A percentile compares a stretch with the other conserved stretches of the same genome.
Evolutionary conservation across 2,888 invertebrate genomes (phyloP).

Genomic region (Nomada fabriciana): DNA sequence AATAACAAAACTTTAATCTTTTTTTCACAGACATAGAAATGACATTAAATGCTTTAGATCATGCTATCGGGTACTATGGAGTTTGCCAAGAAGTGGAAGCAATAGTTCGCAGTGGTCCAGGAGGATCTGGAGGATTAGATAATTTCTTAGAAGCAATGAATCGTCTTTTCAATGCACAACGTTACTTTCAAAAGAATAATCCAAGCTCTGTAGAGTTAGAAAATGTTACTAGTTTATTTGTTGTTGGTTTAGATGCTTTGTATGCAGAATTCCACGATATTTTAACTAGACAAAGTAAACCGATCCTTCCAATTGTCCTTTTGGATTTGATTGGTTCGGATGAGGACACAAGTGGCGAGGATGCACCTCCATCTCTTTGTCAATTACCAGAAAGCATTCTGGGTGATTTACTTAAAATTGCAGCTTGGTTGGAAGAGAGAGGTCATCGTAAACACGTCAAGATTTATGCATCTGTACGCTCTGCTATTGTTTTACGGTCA

Average conservation of each 20-base stretch:
- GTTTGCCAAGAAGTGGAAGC: constrained; percentile 96
- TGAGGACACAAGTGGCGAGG: constrained; percentile 89
- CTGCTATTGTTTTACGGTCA: constrained; percentile 91
- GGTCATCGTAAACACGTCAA: constrained; percentile 90
- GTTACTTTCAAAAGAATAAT: constrained; percentile 96
- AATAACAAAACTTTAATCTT: neutral
- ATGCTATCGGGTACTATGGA: constrained; percentile 98
- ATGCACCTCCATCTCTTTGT: constrained; percentile 87
- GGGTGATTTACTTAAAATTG: constrained; percentile 91
- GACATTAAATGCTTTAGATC: constrained; percentile 94
- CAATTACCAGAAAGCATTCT: constrained; percentile 90
- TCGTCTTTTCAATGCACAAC: constrained; percentile 93
- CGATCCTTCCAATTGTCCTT: constrained; percentile 94
- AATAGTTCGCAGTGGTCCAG: constrained; percentile 93
- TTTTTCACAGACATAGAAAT: constrained; percentile 88
- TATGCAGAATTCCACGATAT: constrained; percentile 95
- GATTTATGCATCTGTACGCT: constrained; percentile 91
- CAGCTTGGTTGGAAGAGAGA: constrained; percentile 94
- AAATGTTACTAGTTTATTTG: constrained; percentile 93
- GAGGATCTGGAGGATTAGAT: constrained; percentile 85
- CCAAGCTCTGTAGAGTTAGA: constrained; percentile 97
- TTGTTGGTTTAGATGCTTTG: constrained; percentile 93
- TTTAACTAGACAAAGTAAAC: constrained; percentile 93
- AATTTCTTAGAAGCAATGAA: constrained; percentile 90
- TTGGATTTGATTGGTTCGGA: constrained; percentile 94